Conservation (phyloP, 2,113 vertebrate species). For the Stegastes partitus region DNA sequence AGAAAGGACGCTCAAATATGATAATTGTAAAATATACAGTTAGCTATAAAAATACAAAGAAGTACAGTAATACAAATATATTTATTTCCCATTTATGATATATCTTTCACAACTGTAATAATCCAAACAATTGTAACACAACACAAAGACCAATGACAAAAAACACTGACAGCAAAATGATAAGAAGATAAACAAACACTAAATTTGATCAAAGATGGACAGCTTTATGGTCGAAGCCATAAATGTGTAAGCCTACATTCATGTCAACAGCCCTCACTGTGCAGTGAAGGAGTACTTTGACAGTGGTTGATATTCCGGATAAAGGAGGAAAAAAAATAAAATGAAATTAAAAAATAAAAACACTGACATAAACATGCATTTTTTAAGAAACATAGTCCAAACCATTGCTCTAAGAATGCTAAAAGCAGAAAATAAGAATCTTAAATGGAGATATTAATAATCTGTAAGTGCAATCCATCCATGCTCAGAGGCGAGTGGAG, state of each 20-base stretch:
- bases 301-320: slow-evolving; percentile 73
- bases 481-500: slow-evolving; percentile 74
- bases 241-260: slow-evolving; percentile 81
- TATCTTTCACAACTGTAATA: slow-evolving; percentile 85
- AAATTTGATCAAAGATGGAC: slow-evolving; percentile 80
- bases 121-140: slow-evolving; percentile 83
- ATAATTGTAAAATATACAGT: slow-evolving; percentile 83
- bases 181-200: slow-evolving; percentile 79
- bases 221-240: slow-evolving; percentile 79
- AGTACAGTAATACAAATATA: slow-evolving; percentile 89
- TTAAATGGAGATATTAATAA: slow-evolving; percentile 74
- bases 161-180: slow-evolving; percentile 84
- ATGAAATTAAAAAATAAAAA: slow-evolving; percentile 48
- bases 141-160: slow-evolving; percentile 85
- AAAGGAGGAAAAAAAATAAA: slow-evolving; percentile 63
- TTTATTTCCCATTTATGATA: slow-evolving; percentile 88
- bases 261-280: slow-evolving; percentile 74
- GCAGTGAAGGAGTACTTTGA: slow-evolving; percentile 63
- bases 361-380: slow-evolving; percentile 86
- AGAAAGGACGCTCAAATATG: slow-evolving; percentile 81
- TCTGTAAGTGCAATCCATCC: slow-evolving; percentile 84
- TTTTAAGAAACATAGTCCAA: slow-evolving; percentile 78
- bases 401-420: slow-evolving; percentile 81
- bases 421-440: slow-evolving; percentile 83
- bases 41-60: slow-evolving; percentile 89